Percentiles rank a stretch among this genome's conserved stretches.
phyloP scores from a whole-genome alignment of 35 echinoderm and acorn worm genomes.

The Ophioderma brevispina region DNA sequence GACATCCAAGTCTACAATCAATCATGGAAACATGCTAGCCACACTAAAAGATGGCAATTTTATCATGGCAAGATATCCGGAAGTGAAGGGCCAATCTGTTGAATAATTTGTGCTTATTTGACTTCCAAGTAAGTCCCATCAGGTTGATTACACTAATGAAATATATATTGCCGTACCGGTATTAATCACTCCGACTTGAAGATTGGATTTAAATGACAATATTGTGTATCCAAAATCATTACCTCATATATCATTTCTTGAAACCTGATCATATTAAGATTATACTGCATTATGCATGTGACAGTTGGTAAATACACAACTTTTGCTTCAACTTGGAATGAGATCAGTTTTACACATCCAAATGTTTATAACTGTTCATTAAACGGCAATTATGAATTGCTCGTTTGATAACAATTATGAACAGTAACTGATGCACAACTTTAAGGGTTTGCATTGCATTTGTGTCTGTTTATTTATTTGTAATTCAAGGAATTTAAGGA shows the following conservation, averaged over 20 bases:
- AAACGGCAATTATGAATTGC: no score
- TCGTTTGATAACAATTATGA: no score
- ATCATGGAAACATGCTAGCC: no score
- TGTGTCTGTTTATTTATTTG: no score
- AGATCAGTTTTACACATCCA: no score
- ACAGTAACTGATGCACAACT: no score
- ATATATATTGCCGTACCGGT: neutral
- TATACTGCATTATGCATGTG: neutral
- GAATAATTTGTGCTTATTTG: neutral
- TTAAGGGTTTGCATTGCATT: no score
- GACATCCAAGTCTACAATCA: no score
- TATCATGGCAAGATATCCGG: neutral
- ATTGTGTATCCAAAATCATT: conserved; percentile 11
- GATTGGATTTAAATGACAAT: neutral
- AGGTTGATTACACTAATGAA: conserved; percentile 5
- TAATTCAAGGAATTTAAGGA: no score
- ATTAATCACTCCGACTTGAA: neutral
- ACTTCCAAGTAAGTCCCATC: neutral
- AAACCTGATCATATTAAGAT: neutral
- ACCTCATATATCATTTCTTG: neutral
- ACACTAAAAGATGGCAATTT: no score
- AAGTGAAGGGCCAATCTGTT: neutral
- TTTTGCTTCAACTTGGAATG: neutral
- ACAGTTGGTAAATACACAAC: neutral
- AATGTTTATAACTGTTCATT: no score